Percentiles rank a stretch among this genome's conserved stretches.
phyloP scores from a whole-genome alignment of 1,140 invertebrate genomes.

The Lysiphlebus fabarum region DNA sequence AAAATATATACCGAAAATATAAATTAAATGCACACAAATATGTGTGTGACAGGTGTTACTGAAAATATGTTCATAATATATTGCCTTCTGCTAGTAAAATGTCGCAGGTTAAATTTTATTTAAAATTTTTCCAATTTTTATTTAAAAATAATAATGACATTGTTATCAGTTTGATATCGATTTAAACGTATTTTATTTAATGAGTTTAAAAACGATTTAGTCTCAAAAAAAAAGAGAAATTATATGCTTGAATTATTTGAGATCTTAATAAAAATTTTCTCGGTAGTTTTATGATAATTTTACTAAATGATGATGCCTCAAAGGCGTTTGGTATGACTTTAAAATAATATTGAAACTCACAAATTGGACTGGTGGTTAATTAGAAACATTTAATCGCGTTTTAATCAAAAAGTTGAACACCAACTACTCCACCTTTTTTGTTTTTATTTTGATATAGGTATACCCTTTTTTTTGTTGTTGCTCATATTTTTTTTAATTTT shows the following conservation, averaged over 20 bases:
- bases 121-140: background rate
- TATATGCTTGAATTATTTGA: no score
- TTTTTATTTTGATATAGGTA: no score
- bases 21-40: constrained; percentile 24
- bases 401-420: background rate
- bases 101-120: background rate
- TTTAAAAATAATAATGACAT: background rate
- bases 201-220: background rate
- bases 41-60: constrained; percentile 21
- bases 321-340: no score
- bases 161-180: constrained; percentile 5
- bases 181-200: constrained; percentile 12
- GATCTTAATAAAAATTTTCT: no score
- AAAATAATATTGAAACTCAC: background rate
- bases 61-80: constrained; percentile 1
- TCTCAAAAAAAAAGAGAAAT: no score
- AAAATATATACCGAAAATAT: constrained; percentile 3
- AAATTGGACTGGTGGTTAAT: constrained; percentile 10
- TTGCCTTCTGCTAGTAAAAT: background rate
- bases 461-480: no score
- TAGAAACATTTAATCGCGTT: background rate
- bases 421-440: background rate
- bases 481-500: no score
- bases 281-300: no score
- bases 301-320: no score